Evolutionary conservation across 2,113 vertebrate species (phyloP).

Genomic region (Triplophysa rosa): DNA sequence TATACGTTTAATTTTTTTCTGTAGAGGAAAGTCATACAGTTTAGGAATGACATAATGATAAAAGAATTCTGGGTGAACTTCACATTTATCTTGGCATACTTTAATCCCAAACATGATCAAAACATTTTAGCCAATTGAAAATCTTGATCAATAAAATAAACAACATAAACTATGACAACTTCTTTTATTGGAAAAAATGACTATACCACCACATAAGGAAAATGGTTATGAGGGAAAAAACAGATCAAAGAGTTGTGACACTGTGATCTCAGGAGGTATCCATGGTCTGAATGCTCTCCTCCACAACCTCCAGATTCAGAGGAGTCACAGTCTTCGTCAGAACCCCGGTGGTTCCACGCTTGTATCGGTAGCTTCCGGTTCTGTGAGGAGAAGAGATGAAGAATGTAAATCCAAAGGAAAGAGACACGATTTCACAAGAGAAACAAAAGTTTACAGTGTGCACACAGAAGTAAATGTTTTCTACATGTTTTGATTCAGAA

Average conservation of each 20-base stretch:
- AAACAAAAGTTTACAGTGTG: background rate
- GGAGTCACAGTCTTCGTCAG: constrained; percentile 70
- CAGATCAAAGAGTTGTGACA: background rate
- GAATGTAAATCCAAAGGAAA: background rate
- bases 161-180: constrained; percentile 37
- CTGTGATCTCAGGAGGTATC: constrained; percentile 74
- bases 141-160: background rate
- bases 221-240: constrained; percentile 1
- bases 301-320: constrained; percentile 76
- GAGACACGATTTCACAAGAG: background rate
- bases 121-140: too few relatives aligned
- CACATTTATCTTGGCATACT: too few relatives aligned
- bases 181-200: constrained; percentile 66
- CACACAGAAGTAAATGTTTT: background rate
- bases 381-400: constrained; percentile 49
- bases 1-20: too few relatives aligned
- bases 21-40: too few relatives aligned
- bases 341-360: constrained; percentile 79
- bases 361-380: constrained; percentile 76
- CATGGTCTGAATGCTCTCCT: constrained; percentile 84
- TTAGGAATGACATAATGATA: too few relatives aligned
- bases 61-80: too few relatives aligned
- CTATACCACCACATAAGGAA: constrained; percentile 29
- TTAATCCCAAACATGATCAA: background rate
- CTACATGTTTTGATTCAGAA: background rate